A percentile compares a stretch with the other conserved stretches of the same genome.
phyloP scores from a whole-genome alignment of 23 tunicate genomes.

The Halocynthia aurantium region DNA sequence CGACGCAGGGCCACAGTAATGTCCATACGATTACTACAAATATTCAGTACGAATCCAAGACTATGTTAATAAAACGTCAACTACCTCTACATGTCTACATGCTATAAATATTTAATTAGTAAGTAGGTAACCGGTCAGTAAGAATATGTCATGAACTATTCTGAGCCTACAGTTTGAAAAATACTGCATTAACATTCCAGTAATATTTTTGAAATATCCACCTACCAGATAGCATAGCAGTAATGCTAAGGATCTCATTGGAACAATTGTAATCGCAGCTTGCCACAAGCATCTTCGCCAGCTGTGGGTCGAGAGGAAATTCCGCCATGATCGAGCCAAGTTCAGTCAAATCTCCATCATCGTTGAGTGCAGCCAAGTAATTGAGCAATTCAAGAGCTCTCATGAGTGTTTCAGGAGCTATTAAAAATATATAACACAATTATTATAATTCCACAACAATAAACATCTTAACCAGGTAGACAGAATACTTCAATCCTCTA shows the following conservation, averaged over 20 bases:
- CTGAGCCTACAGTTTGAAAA: too few species aligned
- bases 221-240: constrained; percentile 86
- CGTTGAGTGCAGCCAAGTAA: constrained; percentile 91
- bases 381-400: constrained; percentile 90
- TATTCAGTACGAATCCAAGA: too few species aligned
- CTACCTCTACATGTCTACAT: too few species aligned
- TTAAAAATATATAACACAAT: not conserved
- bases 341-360: constrained; percentile 95
- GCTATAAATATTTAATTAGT: too few species aligned
- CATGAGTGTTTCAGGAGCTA: constrained; percentile 96
- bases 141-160: too few species aligned
- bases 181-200: too few species aligned
- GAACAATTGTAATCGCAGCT: constrained; percentile 98
- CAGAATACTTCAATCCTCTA: too few species aligned
- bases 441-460: not conserved
- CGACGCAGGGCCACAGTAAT: too few species aligned
- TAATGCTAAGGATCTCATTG: constrained; percentile 93
- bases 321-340: constrained; percentile 99
- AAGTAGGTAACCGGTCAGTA: too few species aligned
- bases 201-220: not conserved
- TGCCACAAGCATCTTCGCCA: constrained; percentile 95
- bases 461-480: too few species aligned
- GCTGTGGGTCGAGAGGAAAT: constrained; percentile 99
- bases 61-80: too few species aligned
- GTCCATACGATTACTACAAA: too few species aligned